phyloP scores from a whole-genome alignment of 1,140 invertebrate genomes.

The Apis laboriosa region DNA sequence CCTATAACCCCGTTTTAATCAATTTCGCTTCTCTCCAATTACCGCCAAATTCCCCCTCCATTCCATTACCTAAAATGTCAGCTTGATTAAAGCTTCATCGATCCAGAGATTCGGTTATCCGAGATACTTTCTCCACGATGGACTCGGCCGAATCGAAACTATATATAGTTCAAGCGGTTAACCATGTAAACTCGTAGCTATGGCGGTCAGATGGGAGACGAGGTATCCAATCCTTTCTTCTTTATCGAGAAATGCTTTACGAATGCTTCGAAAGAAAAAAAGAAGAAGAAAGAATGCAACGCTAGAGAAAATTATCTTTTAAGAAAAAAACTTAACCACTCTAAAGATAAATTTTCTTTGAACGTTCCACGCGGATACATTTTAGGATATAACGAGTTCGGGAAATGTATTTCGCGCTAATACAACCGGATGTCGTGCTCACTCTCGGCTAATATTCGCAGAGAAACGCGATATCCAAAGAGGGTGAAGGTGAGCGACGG shows the following conservation, averaged over 20 bases:
- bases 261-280: no score
- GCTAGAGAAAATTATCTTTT: no score
- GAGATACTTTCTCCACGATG: background rate
- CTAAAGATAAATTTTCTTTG: no score
- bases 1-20: background rate
- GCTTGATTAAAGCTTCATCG: background rate
- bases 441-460: background rate
- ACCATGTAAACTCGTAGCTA: background rate
- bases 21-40: conserved; percentile 8
- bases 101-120: background rate
- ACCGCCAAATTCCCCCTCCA: background rate
- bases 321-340: no score
- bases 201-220: background rate
- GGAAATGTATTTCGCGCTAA: background rate
- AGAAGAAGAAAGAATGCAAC: no score
- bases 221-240: background rate
- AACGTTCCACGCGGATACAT: no score
- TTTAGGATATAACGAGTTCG: background rate
- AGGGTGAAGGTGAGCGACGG: background rate
- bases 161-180: background rate
- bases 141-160: background rate
- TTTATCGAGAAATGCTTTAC: background rate
- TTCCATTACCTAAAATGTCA: background rate
- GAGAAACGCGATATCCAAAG: background rate
- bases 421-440: background rate